Percentiles rank a stretch among this genome's conserved stretches.
Evolutionary conservation across 2,797 vertebrate genomes (phyloP).

Genomic region (Bryconaethiops microstoma): DNA sequence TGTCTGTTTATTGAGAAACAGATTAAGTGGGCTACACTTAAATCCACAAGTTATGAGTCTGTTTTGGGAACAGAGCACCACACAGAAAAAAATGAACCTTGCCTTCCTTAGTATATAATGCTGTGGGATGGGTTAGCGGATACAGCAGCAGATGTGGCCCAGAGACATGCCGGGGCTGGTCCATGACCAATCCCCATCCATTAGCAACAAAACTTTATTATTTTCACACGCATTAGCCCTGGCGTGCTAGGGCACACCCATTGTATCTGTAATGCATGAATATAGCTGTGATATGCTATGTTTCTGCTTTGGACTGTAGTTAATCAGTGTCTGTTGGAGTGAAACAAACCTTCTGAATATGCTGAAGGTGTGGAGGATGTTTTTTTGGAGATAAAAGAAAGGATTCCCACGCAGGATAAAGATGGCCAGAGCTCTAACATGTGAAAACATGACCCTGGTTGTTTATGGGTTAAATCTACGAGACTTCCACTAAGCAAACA

Average conservation of each 20-base stretch:
- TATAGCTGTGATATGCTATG: background rate
- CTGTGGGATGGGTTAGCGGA: background rate
- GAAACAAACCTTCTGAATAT: background rate
- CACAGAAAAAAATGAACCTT: slow-evolving; percentile 9
- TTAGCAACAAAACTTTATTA: slow-evolving; percentile 29
- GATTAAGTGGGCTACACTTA: slow-evolving; percentile 22
- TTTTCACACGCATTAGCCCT: slow-evolving; percentile 28
- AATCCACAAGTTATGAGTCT: slow-evolving; percentile 12
- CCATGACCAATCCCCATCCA: slow-evolving; percentile 17
- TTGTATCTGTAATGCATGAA: background rate
- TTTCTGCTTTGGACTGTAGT: background rate
- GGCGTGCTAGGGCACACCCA: slow-evolving; percentile 19
- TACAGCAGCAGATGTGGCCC: slow-evolving; percentile 27
- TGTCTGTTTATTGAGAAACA: slow-evolving; percentile 14
- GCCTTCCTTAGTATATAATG: background rate
- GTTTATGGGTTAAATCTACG: slow-evolving; percentile 24
- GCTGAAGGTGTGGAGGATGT: background rate
- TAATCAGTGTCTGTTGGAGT: background rate
- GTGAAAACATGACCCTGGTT: background rate
- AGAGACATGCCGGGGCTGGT: slow-evolving; percentile 34
- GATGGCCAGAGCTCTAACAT: background rate
- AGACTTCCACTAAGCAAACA: slow-evolving; percentile 12
- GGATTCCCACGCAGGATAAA: background rate
- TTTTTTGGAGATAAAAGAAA: background rate
- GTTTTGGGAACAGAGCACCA: background rate